Evolutionary conservation across 2,888 invertebrate genomes (phyloP).

Genomic region (Andrena trimmerana): DNA sequence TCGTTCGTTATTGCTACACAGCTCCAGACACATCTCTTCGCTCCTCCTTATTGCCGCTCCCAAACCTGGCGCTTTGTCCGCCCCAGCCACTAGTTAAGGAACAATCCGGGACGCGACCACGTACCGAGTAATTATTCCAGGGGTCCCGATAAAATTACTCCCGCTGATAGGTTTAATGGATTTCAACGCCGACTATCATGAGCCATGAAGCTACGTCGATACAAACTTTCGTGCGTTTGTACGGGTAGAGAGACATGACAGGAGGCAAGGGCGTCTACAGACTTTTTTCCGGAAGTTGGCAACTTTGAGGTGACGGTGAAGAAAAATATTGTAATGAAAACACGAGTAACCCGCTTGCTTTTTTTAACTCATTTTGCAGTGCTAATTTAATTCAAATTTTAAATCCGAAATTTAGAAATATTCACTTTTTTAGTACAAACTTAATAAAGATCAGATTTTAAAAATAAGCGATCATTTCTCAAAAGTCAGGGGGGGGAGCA

Average conservation of each 20-base stretch:
- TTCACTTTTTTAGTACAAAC: too few relatives aligned
- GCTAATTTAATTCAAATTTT: too few relatives aligned
- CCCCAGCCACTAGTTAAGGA: slow-evolving; percentile 14
- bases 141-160: slow-evolving; percentile 44
- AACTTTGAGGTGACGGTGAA: too few relatives aligned
- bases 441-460: too few relatives aligned
- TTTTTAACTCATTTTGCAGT: too few relatives aligned
- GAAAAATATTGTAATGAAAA: too few relatives aligned
- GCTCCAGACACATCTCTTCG: not conserved
- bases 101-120: slow-evolving; percentile 35
- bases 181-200: not conserved
- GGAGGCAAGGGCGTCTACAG: too few relatives aligned
- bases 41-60: not conserved
- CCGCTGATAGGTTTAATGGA: not conserved
- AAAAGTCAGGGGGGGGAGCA: too few relatives aligned
- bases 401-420: too few relatives aligned
- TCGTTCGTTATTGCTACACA: slow-evolving; percentile 41
- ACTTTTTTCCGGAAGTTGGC: too few relatives aligned
- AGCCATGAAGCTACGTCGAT: slow-evolving; percentile 24
- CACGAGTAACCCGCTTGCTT: too few relatives aligned
- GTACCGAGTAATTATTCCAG: slow-evolving; percentile 44
- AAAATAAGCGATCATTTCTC: too few relatives aligned
- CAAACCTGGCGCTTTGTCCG: slow-evolving; percentile 23
- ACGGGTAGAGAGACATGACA: not conserved
- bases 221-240: slow-evolving; percentile 16